Base-by-base conservation (phyloP, 2,113 vertebrate species). In the Aplodontia rufa region DNA sequence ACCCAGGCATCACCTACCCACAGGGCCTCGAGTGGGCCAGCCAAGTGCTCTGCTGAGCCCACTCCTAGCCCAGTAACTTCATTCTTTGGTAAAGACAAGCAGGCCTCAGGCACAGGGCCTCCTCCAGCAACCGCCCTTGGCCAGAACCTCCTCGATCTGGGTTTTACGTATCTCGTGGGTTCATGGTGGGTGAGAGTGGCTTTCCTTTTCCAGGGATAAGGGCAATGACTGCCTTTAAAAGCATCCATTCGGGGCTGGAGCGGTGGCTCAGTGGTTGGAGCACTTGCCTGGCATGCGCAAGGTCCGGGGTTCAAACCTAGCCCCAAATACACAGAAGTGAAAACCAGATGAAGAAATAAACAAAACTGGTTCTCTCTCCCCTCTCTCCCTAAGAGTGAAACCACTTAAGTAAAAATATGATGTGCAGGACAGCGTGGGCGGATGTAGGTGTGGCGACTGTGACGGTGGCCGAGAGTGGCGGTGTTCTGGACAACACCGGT, bases 201-300 rank as follows among this genome's bases (percentile, higher is more conserved):
- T 85, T 96, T 90, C 68, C 58, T 20, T 71, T 64, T 95, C 80
- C 40, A 74, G 71, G n/a, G 68, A 94, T 40, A n/a, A 88, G 16
- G 47, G 64, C 47, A 16, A 4, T n/a, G 53, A n/a, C 68, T 62
- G 45, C 74, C 45, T 75, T 94, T 86, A 81, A 94, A 60, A 22
- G 51, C 79, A 47, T 32, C 40, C 68, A 74, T 66, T 71, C 42
- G 2, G 64, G 30, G 45, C 68, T 86, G 75, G 32, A 37, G 72
- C 94, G 28, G 17, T 55, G 51, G n/a, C n/a, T n/a, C n/a, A n/a
- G n/a, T n/a, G n/a, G n/a, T n/a, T n/a, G n/a, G n/a, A n/a, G n/a
- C n/a, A n/a, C n/a, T n/a, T n/a, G n/a, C n/a, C n/a, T n/a, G n/a
- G n/a, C n/a, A n/a, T n/a, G n/a, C n/a, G n/a, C n/a, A n/a, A n/a